Evolutionary conservation across 2,113 vertebrate species (phyloP).

Genomic region (Perognathus longimembris): DNA sequence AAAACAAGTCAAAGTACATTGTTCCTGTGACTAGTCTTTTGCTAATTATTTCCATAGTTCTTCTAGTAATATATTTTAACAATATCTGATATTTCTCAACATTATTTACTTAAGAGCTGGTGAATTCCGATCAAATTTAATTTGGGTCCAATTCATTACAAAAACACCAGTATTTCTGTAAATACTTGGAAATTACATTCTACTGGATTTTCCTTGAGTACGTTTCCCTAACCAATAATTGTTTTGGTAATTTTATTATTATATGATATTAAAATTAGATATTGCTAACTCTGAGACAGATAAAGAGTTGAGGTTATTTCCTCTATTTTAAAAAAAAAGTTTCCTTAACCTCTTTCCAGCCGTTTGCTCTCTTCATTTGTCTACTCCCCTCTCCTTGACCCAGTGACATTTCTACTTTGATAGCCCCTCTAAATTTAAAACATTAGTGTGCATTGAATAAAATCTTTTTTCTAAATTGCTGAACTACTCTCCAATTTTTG

Average conservation of each 20-base stretch:
- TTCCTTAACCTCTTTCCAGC: too few relatives aligned
- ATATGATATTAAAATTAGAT: background rate
- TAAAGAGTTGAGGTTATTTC: too few relatives aligned
- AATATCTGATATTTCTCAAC: background rate
- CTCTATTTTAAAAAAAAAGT: too few relatives aligned
- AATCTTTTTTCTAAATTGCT: background rate
- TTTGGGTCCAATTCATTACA: background rate
- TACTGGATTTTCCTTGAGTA: background rate
- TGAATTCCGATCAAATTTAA: background rate
- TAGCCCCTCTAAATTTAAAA: background rate
- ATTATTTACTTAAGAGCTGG: background rate
- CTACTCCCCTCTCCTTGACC: too few relatives aligned
- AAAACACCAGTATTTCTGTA: too few relatives aligned
- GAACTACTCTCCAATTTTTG: background rate
- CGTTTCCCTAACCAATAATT: background rate
- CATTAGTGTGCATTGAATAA: background rate
- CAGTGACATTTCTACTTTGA: background rate
- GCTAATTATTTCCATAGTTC: background rate
- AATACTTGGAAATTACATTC: constrained; percentile 11
- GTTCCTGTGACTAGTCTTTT: background rate
- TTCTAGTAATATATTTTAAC: background rate
- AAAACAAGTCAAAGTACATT: background rate
- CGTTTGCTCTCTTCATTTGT: too few relatives aligned
- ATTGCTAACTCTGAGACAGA: too few relatives aligned
- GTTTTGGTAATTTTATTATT: constrained; percentile 1